Conservation (phyloP, 2,888 invertebrate species). For the Steinernema hermaphroditum region DNA sequence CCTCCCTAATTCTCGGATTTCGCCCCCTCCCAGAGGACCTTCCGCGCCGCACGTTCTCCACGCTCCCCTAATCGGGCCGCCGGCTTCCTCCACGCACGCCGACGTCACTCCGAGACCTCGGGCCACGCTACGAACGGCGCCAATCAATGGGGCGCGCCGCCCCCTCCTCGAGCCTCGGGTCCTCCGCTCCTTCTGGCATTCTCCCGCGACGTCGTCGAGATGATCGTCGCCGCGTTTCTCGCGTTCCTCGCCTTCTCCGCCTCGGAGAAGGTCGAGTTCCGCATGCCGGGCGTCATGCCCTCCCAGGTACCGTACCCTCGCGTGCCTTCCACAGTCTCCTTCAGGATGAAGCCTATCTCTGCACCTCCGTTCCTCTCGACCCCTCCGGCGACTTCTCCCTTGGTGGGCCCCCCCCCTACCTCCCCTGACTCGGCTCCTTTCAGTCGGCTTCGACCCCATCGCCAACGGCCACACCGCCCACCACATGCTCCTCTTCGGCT, state of each 20-base stretch:
- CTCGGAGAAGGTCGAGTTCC: conserved; percentile 38
- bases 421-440: conserved; percentile 58
- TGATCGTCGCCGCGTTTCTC: conserved; percentile 26
- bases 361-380: conserved; percentile 84
- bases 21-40: too few species aligned
- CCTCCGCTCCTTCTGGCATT: conserved; percentile 10
- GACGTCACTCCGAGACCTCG: conserved; percentile 7
- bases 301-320: conserved; percentile 36
- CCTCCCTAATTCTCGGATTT: too few species aligned
- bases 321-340: conserved; percentile 67
- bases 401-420: conserved; percentile 70
- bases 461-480: conserved; percentile 87
- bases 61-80: conserved; percentile 5
- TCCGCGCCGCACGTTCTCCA: not conserved
- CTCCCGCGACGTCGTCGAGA: conserved; percentile 12
- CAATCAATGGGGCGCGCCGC: conserved; percentile 16
- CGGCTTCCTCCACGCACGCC: not conserved
- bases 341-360: conserved; percentile 87
- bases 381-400: conserved; percentile 79
- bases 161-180: not conserved
- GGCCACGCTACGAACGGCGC: conserved; percentile 4
- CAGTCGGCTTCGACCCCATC: conserved; percentile 88
- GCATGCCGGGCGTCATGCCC: conserved; percentile 53
- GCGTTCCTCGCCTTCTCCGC: conserved; percentile 19
- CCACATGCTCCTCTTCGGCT: conserved; percentile 90